A percentile compares a stretch with the other conserved stretches of the same genome.
Conservation (phyloP, 2,888 invertebrate species). For the Brenthis ino region DNA sequence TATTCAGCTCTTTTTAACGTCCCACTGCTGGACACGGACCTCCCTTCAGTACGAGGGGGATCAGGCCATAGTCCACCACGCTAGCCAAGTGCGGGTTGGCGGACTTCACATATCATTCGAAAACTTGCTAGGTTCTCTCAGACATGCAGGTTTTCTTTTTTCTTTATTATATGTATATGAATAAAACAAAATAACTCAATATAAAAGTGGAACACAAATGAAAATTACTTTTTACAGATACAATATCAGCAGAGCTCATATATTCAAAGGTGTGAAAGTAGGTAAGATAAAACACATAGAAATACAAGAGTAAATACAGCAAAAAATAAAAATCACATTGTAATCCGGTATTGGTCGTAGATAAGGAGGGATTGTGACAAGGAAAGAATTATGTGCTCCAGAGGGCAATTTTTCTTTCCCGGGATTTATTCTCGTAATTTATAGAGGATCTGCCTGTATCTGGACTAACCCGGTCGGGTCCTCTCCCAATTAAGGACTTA, state of each 20-base stretch:
- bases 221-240: too few relatives aligned
- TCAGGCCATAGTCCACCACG: too few relatives aligned
- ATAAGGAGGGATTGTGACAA: conserved; percentile 82
- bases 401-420: conserved; percentile 82
- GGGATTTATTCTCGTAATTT: conserved; percentile 82
- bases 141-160: too few relatives aligned
- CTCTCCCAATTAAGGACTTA: conserved; percentile 74
- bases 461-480: conserved; percentile 74
- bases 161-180: too few relatives aligned
- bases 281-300: conserved; percentile 41
- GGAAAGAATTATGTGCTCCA: conserved; percentile 83
- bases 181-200: background rate
- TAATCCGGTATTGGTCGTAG: conserved; percentile 82
- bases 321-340: conserved; percentile 82
- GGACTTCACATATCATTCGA: too few relatives aligned
- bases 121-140: too few relatives aligned
- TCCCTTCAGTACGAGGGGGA: too few relatives aligned
- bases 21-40: too few relatives aligned
- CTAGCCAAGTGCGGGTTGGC: too few relatives aligned
- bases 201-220: too few relatives aligned
- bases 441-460: conserved; percentile 81
- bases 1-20: too few relatives aligned
- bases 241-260: conserved; percentile 13
- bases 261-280: conserved; percentile 37
- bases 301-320: conserved; percentile 63